phyloP scores from a whole-genome alignment of 92 coral and sea anemone genomes.

The Phenganax marumi region DNA sequence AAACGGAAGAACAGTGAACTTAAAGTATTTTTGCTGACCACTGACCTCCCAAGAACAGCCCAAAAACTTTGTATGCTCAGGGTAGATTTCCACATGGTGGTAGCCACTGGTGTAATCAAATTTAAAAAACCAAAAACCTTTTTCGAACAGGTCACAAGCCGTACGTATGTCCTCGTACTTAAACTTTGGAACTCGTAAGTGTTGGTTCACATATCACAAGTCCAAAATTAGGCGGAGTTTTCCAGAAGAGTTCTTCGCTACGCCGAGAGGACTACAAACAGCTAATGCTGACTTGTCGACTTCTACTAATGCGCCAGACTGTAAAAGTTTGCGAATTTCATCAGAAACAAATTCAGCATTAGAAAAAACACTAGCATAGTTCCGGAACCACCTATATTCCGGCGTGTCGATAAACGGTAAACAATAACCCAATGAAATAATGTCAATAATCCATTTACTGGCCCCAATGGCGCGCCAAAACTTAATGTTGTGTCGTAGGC shows the following conservation, averaged over 20 bases:
- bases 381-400: neutral
- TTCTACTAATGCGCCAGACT: constrained; percentile 44
- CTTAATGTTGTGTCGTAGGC: constrained; percentile 30
- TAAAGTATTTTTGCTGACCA: constrained; percentile 26
- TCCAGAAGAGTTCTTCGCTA: constrained; percentile 24
- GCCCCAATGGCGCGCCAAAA: constrained; percentile 50
- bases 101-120: constrained; percentile 52
- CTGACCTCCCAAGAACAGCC: constrained; percentile 53
- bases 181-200: constrained; percentile 43
- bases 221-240: constrained; percentile 48
- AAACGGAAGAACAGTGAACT: constrained; percentile 49
- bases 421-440: constrained; percentile 47
- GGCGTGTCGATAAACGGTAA: constrained; percentile 50
- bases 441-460: constrained; percentile 46
- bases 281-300: neutral
- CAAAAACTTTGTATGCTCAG: constrained; percentile 49
- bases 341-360: too few relatives aligned
- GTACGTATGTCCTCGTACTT: constrained; percentile 49
- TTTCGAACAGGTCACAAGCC: constrained; percentile 43
- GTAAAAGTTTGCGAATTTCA: constrained; percentile 27
- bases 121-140: constrained; percentile 30
- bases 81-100: constrained; percentile 56
- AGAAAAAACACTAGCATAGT: too few relatives aligned
- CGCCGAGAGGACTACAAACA: constrained; percentile 47
- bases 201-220: constrained; percentile 46